phyloP scores from a whole-genome alignment of 2,888 invertebrate species.

The Malachius bipustulatus region DNA sequence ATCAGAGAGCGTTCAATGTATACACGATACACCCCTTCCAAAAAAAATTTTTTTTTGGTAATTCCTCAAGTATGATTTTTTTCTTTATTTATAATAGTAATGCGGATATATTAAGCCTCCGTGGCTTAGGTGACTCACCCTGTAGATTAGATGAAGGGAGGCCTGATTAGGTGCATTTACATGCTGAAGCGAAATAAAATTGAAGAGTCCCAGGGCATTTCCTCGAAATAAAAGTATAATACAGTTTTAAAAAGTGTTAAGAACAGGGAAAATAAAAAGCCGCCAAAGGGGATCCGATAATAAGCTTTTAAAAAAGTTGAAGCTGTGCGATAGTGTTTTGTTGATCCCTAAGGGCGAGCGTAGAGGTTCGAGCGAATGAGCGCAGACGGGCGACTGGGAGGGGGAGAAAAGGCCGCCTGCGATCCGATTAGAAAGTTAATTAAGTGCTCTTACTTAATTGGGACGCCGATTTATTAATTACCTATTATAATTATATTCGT shows the following conservation, averaged over 20 bases:
- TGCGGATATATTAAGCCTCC: too few species aligned
- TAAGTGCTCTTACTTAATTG: slow-evolving; percentile 37
- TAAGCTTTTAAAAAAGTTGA: slow-evolving; percentile 40
- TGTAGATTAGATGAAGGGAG: too few species aligned
- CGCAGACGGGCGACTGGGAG: slow-evolving; percentile 17
- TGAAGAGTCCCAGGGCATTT: slow-evolving; percentile 14
- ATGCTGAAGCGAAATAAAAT: too few species aligned
- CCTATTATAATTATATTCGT: slow-evolving; percentile 31
- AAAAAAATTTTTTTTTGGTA: too few species aligned
- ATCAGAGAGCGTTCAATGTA: too few species aligned
- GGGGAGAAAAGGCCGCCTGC: slow-evolving; percentile 16
- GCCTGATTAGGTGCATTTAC: too few species aligned
- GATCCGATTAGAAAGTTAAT: slow-evolving; percentile 39
- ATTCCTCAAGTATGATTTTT: too few species aligned
- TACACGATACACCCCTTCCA: too few species aligned
- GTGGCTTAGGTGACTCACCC: too few species aligned
- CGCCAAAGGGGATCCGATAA: slow-evolving; percentile 32
- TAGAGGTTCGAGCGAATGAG: slow-evolving; percentile 18
- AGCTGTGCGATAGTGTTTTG: slow-evolving; percentile 34
- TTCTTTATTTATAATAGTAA: too few species aligned
- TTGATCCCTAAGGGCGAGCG: slow-evolving; percentile 29
- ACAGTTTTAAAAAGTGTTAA: slow-evolving; percentile 38
- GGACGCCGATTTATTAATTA: slow-evolving; percentile 37
- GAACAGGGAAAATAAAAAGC: slow-evolving; percentile 32
- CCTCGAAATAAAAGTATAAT: slow-evolving; percentile 32